Evolutionary conservation across 2,888 invertebrate species (phyloP).

Genomic region (Eilema sororculum): DNA sequence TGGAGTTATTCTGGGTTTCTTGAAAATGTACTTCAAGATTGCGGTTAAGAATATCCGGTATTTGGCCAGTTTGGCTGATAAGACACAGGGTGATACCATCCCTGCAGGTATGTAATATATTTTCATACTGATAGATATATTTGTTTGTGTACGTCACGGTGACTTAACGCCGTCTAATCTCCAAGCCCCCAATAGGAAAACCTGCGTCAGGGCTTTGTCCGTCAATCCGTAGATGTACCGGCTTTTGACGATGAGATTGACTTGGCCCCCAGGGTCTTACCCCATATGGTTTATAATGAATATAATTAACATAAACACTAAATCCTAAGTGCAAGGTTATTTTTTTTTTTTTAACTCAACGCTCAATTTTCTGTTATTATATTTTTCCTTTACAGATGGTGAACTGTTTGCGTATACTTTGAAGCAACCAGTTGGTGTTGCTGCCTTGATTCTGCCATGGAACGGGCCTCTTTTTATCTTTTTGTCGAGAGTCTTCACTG

Average conservation of each 20-base stretch:
- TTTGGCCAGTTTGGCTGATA: constrained; percentile 95
- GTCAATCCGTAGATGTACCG: too few species aligned
- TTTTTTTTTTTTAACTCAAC: too few species aligned
- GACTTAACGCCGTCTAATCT: too few species aligned
- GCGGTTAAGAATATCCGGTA: constrained; percentile 88
- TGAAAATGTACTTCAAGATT: constrained; percentile 85
- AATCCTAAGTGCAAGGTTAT: too few species aligned
- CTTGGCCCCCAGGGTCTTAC: too few species aligned
- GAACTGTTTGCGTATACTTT: constrained; percentile 91
- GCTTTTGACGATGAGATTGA: too few species aligned
- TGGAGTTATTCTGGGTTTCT: constrained; percentile 85
- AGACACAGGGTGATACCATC: constrained; percentile 92
- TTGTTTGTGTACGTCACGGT: too few species aligned
- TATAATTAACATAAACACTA: too few species aligned
- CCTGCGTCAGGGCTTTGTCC: too few species aligned
- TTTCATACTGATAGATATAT: background rate
- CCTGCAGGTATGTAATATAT: constrained; percentile 75
- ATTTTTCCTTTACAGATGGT: constrained; percentile 85
- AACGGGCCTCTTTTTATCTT: constrained; percentile 95
- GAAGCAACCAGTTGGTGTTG: constrained; percentile 88
- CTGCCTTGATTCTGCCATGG: constrained; percentile 96
- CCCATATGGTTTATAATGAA: too few species aligned
- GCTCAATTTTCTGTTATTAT: too few species aligned
- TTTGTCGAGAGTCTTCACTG: constrained; percentile 94
- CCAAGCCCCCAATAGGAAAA: too few species aligned